Conservation (phyloP, 1,140 invertebrate genomes). For the Tenebrio molitor region DNA sequence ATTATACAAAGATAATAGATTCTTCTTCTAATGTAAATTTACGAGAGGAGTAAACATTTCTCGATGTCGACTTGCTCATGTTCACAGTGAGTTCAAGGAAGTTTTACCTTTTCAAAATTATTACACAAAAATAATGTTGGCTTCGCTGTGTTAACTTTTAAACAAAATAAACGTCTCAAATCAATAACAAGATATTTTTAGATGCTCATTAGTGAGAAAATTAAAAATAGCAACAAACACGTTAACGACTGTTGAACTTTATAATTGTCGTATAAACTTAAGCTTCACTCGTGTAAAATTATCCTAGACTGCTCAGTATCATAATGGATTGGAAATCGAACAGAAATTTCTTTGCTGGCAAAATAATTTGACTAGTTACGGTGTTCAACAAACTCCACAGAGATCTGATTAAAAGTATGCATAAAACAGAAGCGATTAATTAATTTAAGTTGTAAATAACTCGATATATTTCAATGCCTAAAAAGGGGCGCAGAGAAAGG, state of each 20-base stretch:
- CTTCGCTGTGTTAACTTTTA: conserved; percentile 10
- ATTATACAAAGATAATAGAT: not conserved
- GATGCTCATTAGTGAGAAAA: conserved; percentile 40
- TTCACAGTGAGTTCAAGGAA: too few species aligned
- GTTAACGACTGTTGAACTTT: conserved; percentile 41
- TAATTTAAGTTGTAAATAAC: conserved; percentile 20
- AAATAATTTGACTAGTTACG: conserved; percentile 3
- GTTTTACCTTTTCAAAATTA: too few species aligned
- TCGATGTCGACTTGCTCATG: too few species aligned
- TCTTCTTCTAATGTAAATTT: not conserved
- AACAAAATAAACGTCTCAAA: conserved; percentile 23
- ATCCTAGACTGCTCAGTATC: too few species aligned
- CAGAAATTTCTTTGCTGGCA: not conserved
- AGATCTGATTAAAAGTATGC: conserved; percentile 17
- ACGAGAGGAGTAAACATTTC: too few species aligned
- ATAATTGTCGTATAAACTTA: conserved; percentile 21
- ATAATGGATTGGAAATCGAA: conserved; percentile 20
- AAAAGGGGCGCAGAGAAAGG: not conserved
- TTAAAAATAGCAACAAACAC: conserved; percentile 30
- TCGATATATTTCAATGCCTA: conserved; percentile 14
- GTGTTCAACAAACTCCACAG: not conserved
- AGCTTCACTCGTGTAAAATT: conserved; percentile 27
- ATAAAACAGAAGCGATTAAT: conserved; percentile 19
- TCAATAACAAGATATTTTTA: conserved; percentile 41
- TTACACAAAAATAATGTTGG: conserved; percentile 7